phyloP scores from a whole-genome alignment of 2,888 invertebrate genomes.

The Tetragonisca angustula region DNA sequence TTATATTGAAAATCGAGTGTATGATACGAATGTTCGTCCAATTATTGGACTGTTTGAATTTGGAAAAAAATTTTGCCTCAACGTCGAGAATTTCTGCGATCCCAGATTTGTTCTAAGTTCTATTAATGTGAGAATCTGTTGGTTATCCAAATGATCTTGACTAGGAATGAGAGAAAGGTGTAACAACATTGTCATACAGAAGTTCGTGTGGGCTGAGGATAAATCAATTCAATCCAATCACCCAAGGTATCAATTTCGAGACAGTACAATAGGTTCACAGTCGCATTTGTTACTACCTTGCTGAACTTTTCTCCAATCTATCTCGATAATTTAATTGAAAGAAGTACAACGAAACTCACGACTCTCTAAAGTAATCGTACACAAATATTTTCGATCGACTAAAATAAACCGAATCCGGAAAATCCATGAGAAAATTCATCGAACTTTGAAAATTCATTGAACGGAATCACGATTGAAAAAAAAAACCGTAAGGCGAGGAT shows the following conservation, averaged over 20 bases:
- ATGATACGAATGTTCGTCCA: too few relatives aligned
- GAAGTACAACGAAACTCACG: background rate
- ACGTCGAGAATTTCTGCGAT: too few relatives aligned
- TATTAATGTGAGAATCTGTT: background rate
- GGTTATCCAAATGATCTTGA: background rate
- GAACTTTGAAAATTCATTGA: too few relatives aligned
- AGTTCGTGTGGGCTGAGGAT: background rate
- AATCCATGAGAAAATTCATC: too few relatives aligned
- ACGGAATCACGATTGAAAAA: too few relatives aligned
- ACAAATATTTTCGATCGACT: too few relatives aligned
- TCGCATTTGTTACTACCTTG: background rate
- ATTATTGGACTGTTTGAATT: too few relatives aligned
- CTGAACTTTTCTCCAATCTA: background rate
- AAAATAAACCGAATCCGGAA: too few relatives aligned
- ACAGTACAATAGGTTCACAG: background rate
- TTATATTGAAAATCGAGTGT: too few relatives aligned
- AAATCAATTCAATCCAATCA: background rate
- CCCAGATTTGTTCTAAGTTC: too few relatives aligned
- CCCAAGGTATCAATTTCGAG: conserved; percentile 2
- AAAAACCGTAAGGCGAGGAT: too few relatives aligned
- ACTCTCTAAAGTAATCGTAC: background rate
- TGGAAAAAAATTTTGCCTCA: too few relatives aligned
- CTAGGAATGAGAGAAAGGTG: background rate
- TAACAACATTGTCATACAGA: background rate
- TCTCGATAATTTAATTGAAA: background rate